Evolutionary conservation across 2,113 vertebrate species (phyloP).

Genomic region (Oreochromis niloticus): DNA sequence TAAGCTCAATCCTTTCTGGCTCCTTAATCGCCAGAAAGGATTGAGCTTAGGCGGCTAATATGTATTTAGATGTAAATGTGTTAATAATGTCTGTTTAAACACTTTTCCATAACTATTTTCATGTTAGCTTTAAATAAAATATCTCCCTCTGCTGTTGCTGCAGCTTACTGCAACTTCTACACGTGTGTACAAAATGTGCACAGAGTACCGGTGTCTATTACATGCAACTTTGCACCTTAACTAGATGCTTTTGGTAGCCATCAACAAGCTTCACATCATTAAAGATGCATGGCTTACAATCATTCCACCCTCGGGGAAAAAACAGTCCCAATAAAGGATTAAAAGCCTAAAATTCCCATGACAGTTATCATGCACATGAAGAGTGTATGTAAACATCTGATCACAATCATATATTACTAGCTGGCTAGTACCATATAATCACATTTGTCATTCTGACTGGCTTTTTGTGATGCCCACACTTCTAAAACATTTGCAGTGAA

Average conservation of each 20-base stretch:
- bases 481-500: neutral
- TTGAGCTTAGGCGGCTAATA: neutral
- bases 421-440: neutral
- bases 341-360: neutral
- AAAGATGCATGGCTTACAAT: neutral
- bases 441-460: rapidly evolving
- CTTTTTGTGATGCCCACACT: neutral
- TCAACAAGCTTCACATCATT: neutral
- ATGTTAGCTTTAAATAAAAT: neutral
- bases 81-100: neutral
- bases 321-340: neutral
- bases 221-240: neutral
- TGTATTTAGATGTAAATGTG: neutral
- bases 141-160: neutral
- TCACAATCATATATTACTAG: neutral
- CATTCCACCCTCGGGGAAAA: neutral
- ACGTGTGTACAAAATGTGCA: rapidly evolving
- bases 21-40: neutral
- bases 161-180: neutral
- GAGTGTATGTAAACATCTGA: neutral
- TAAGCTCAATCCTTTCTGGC: rapidly evolving
- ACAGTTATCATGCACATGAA: neutral
- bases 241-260: neutral
- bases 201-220: neutral
- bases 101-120: neutral